phyloP scores from a whole-genome alignment of 2,888 invertebrate genomes.

The Nomada flava region DNA sequence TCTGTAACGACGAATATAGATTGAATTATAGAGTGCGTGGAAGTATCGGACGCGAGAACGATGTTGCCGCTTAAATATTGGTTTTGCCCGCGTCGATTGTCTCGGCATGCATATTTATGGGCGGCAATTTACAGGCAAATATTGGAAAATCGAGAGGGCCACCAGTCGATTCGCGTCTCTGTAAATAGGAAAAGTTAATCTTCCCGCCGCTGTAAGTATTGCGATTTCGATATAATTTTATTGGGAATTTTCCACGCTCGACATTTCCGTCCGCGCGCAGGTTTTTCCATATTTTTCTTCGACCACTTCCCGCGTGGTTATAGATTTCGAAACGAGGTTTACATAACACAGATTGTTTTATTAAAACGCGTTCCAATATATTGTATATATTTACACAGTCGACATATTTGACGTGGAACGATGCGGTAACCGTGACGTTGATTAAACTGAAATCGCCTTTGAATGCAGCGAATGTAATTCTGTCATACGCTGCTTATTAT shows the following conservation, averaged over 20 bases:
- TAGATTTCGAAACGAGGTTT: background rate
- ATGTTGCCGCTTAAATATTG: conserved; percentile 49
- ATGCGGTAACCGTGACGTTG: conserved; percentile 39
- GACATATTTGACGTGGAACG: conserved; percentile 11
- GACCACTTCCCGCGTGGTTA: background rate
- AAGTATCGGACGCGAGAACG: conserved; percentile 28
- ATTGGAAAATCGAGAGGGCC: conserved; percentile 33
- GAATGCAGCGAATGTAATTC: conserved; percentile 44
- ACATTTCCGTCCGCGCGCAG: no score
- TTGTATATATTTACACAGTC: background rate
- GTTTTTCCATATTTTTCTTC: background rate
- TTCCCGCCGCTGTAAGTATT: conserved; percentile 8
- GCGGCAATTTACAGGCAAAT: conserved; percentile 42
- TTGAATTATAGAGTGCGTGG: no score
- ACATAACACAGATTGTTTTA: conserved; percentile 7
- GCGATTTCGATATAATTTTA: conserved; percentile 14
- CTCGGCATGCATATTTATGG: conserved; percentile 48
- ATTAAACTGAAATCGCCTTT: conserved; percentile 47
- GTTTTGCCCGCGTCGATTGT: conserved; percentile 30
- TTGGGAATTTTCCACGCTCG: background rate
- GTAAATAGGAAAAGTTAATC: conserved; percentile 48
- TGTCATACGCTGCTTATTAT: conserved; percentile 39
- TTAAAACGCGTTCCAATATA: background rate
- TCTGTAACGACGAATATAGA: background rate
- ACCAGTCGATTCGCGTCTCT: conserved; percentile 22